These are phyloP conservation scores for Ptychodera flava DNA, from an alignment of 35 echinoderm and acorn worm species.

Conservation along the genomic window DNA sequence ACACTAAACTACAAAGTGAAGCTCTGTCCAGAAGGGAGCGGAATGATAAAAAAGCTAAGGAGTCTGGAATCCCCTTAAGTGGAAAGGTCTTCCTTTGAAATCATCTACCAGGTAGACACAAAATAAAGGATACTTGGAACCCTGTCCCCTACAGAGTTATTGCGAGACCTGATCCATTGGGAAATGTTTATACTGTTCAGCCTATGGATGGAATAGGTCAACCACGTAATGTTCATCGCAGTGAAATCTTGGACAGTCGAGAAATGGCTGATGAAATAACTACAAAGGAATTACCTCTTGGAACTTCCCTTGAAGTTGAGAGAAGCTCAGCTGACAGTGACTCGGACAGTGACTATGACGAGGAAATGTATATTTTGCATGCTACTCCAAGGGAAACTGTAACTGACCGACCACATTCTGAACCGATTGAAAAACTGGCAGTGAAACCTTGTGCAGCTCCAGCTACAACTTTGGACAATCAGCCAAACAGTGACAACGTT, in stretches of 20 bases:
- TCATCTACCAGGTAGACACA: slow-evolving; percentile 5
- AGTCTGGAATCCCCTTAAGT: slow-evolving; percentile 6
- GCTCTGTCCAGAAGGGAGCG: not conserved
- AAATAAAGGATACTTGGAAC: not conserved
- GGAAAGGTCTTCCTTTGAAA: slow-evolving; percentile 12
- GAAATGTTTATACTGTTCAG: slow-evolving; percentile 7
- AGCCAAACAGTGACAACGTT: too few relatives aligned
- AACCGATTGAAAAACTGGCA: too few relatives aligned
- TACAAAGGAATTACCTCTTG: too few relatives aligned
- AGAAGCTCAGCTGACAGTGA: too few relatives aligned
- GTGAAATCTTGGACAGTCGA: not conserved
- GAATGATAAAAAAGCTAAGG: not conserved
- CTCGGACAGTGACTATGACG: too few relatives aligned
- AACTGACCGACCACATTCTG: too few relatives aligned
- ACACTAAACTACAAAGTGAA: not conserved
- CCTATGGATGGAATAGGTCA: not conserved
- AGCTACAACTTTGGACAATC: too few relatives aligned
- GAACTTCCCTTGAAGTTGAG: too few relatives aligned
- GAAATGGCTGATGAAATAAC: not conserved
- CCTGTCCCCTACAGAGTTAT: not conserved
- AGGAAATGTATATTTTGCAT: too few relatives aligned
- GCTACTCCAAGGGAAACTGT: too few relatives aligned
- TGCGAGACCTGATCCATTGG: not conserved
- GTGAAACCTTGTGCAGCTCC: too few relatives aligned
- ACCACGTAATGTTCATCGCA: not conserved